phyloP scores from a whole-genome alignment of 2,888 invertebrate species.

The Chymomyza fuscimana region DNA sequence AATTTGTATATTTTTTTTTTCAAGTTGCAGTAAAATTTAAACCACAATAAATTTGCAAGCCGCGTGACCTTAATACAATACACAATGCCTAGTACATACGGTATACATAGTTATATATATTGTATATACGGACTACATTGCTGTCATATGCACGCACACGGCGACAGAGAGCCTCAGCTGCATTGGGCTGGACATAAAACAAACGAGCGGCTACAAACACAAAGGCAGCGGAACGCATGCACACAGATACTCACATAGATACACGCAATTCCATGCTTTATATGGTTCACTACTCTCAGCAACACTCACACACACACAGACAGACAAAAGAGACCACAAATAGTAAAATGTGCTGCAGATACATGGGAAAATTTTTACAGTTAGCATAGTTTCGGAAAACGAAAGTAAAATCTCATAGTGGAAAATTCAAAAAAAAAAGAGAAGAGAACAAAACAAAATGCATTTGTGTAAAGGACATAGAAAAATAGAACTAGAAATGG shows the following conservation, averaged over 20 bases:
- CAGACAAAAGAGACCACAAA: slow-evolving; percentile 19
- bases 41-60: slow-evolving; percentile 13
- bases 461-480: slow-evolving; percentile 27
- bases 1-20: not conserved
- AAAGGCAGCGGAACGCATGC: slow-evolving; percentile 1
- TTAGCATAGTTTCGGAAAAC: slow-evolving; percentile 27
- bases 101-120: not conserved
- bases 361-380: slow-evolving; percentile 31
- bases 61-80: slow-evolving; percentile 27
- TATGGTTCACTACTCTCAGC: not conserved
- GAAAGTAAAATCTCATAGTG: slow-evolving; percentile 35
- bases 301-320: not conserved
- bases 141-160: slow-evolving; percentile 21
- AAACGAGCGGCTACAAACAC: slow-evolving; percentile 28
- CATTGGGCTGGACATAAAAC: slow-evolving; percentile 35
- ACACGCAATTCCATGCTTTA: slow-evolving; percentile 1
- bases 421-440: slow-evolving; percentile 9
- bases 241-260: slow-evolving; percentile 8
- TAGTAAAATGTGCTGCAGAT: slow-evolving; percentile 26
- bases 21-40: not conserved
- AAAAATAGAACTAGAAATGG: slow-evolving; percentile 6
- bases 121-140: slow-evolving; percentile 8
- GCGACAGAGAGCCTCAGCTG: slow-evolving; percentile 29
- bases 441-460: slow-evolving; percentile 19
- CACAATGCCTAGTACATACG: not conserved